A percentile compares a stretch with the other conserved stretches of the same genome.
Evolutionary conservation across 2,797 vertebrate genomes (phyloP).

Genomic region (Sarcophilus harrisii): DNA sequence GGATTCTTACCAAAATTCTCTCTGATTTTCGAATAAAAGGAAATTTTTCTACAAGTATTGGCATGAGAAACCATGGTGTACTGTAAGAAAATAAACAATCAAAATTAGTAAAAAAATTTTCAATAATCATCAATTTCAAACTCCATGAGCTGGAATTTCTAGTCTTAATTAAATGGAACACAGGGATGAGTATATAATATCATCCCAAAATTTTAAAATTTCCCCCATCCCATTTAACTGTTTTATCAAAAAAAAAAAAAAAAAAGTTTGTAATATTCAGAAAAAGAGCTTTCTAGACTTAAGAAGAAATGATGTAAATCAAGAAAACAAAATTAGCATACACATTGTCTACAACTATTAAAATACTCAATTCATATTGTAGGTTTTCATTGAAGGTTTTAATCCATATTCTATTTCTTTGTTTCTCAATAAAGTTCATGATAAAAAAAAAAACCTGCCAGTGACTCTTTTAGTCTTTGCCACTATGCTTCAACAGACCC

Average conservation of each 20-base stretch:
- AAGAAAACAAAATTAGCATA: not conserved
- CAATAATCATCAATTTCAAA: not conserved
- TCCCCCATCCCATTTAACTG: not conserved
- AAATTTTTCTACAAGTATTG: constrained; percentile 93
- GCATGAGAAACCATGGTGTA: constrained; percentile 94
- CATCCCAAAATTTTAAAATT: not conserved
- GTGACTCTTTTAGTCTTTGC: not conserved
- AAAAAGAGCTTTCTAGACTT: not conserved
- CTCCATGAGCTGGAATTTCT: not conserved
- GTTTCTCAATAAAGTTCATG: too few relatives aligned
- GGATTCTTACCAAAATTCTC: constrained; percentile 92
- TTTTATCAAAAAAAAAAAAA: not conserved
- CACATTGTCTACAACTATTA: too few relatives aligned
- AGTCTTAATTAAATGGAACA: not conserved
- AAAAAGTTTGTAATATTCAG: not conserved
- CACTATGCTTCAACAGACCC: not conserved
- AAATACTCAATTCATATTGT: not conserved
- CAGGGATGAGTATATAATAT: not conserved
- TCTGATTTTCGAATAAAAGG: constrained; percentile 96
- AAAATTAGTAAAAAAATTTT: constrained; percentile 5
- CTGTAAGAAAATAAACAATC: constrained; percentile 81
- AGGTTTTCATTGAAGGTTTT: not conserved
- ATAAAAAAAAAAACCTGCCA: not conserved
- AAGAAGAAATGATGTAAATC: constrained; percentile 34
- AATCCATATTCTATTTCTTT: not conserved